Conservation (phyloP, 2,888 invertebrate genomes). For the Chironomus tentans region DNA sequence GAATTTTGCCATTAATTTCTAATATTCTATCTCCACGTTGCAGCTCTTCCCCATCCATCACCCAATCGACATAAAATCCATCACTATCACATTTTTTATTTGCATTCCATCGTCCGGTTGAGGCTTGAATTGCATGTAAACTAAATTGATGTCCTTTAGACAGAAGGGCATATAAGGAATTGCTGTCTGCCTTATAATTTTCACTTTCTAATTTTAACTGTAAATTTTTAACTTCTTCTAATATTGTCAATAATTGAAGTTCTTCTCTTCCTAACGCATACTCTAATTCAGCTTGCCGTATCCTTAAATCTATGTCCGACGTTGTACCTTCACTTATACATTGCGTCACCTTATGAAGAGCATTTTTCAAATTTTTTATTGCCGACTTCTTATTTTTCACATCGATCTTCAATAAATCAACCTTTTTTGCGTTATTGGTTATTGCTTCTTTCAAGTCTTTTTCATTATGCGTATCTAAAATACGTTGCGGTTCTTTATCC, state of each 20-base stretch:
- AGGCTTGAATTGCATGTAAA: slow-evolving; percentile 56
- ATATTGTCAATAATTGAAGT: slow-evolving; percentile 53
- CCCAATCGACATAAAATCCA: slow-evolving; percentile 72
- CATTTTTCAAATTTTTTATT: slow-evolving; percentile 70
- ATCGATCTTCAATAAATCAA: slow-evolving; percentile 37
- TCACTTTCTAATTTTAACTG: slow-evolving; percentile 73
- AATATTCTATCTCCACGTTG: slow-evolving; percentile 65
- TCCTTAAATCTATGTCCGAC: slow-evolving; percentile 81
- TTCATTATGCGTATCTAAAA: slow-evolving; percentile 31
- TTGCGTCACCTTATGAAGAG: slow-evolving; percentile 57
- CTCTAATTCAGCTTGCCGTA: slow-evolving; percentile 83
- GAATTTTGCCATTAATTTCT: slow-evolving; percentile 72
- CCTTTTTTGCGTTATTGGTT: too few relatives aligned
- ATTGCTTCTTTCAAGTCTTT: slow-evolving; percentile 30
- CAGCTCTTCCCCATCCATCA: slow-evolving; percentile 64
- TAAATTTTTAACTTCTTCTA: slow-evolving; percentile 74
- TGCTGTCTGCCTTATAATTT: slow-evolving; percentile 50
- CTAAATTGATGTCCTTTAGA: slow-evolving; percentile 34
- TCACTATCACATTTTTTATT: slow-evolving; percentile 55
- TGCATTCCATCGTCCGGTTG: slow-evolving; percentile 63
- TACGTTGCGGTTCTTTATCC: slow-evolving; percentile 33
- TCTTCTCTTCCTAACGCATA: slow-evolving; percentile 83
- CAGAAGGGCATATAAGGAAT: slow-evolving; percentile 43
- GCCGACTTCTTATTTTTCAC: slow-evolving; percentile 46
- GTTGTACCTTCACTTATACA: slow-evolving; percentile 53